Conservation (phyloP, 2,888 invertebrate genomes). For the Limnephilus rhombicus region DNA sequence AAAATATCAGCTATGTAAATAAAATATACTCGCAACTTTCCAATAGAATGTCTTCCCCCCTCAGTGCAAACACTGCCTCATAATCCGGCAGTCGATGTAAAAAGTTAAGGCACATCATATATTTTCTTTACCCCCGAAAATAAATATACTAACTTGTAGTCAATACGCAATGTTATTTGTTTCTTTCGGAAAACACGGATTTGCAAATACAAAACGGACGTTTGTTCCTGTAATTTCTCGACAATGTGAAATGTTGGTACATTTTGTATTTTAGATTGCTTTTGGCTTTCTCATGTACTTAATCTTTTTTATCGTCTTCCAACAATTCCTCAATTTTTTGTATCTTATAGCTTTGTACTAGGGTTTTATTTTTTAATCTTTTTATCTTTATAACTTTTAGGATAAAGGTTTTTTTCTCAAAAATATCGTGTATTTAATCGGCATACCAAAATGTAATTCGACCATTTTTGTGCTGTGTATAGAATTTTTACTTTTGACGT, state of each 20-base stretch:
- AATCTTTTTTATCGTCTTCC: not conserved
- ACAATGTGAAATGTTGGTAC: not conserved
- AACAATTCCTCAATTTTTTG: not conserved
- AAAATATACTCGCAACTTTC: not conserved
- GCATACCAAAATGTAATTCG: not conserved
- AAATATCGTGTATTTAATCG: too few species aligned
- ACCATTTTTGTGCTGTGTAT: not conserved
- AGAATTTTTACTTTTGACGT: too few species aligned
- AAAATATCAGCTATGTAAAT: not conserved
- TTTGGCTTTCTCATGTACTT: not conserved
- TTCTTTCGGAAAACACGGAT: not conserved
- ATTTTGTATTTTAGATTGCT: slow-evolving; percentile 8
- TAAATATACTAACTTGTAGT: not conserved
- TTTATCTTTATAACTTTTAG: too few species aligned
- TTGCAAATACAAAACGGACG: not conserved
- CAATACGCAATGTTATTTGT: not conserved
- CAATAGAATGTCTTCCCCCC: not conserved
- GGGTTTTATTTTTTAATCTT: too few species aligned
- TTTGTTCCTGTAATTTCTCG: not conserved
- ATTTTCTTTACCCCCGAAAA: not conserved
- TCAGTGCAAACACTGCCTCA: not conserved
- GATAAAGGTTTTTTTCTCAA: too few species aligned
- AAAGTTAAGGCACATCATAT: not conserved
- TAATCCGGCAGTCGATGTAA: not conserved
- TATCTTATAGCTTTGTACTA: not conserved